phyloP scores from a whole-genome alignment of 2,797 vertebrate genomes.

The Parotocinclus haroldoi region DNA sequence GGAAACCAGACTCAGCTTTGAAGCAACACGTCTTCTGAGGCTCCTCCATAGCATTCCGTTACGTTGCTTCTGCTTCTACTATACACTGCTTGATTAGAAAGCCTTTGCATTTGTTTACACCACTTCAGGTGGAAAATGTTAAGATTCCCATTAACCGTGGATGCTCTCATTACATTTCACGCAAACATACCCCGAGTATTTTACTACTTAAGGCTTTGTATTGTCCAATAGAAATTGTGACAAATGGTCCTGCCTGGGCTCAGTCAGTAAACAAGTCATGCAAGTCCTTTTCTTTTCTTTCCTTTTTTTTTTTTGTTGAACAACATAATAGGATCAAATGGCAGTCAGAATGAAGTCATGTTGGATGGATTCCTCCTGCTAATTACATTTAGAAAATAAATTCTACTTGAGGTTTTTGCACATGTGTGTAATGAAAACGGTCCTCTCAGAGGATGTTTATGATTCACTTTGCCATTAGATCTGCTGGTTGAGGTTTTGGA shows the following conservation, averaged over 20 bases:
- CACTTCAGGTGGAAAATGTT: too few species aligned
- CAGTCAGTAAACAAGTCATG: conserved; percentile 16
- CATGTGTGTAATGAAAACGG: conserved; percentile 64
- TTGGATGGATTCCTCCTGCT: conserved; percentile 25
- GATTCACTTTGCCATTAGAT: conserved; percentile 76
- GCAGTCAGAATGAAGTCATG: conserved; percentile 33
- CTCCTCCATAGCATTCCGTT: too few species aligned
- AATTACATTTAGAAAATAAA: conserved; percentile 44
- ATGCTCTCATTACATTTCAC: conserved; percentile 55
- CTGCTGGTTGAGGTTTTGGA: conserved; percentile 70
- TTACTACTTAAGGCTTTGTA: conserved; percentile 12
- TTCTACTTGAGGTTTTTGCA: conserved; percentile 47
- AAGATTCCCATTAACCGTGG: conserved; percentile 61
- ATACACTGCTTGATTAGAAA: not conserved
- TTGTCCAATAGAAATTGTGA: conserved; percentile 9
- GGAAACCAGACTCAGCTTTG: too few species aligned
- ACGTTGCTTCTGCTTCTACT: too few species aligned
- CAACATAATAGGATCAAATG: conserved; percentile 13
- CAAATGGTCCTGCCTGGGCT: not conserved
- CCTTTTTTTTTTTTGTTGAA: not conserved
- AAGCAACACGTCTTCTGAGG: too few species aligned
- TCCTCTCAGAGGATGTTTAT: conserved; percentile 66
- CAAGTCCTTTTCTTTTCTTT: conserved; percentile 9
- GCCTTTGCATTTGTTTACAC: not conserved
- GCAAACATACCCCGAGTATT: conserved; percentile 18